A percentile compares a stretch with the other conserved stretches of the same genome.
phyloP scores from a whole-genome alignment of 2,113 vertebrate genomes.

The Ameiurus melas region DNA sequence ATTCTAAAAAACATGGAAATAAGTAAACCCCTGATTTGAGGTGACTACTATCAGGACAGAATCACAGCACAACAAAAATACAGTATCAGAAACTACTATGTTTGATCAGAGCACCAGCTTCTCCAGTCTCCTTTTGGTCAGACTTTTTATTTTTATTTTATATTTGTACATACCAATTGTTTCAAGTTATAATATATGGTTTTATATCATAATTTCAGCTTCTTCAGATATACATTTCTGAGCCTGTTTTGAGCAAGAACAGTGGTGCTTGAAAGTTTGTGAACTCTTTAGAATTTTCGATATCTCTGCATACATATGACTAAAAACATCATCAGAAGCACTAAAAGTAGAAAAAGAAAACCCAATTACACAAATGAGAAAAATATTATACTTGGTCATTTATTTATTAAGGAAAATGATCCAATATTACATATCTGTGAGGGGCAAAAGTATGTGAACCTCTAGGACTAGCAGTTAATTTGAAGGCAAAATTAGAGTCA shows the following conservation, averaged over 20 bases:
- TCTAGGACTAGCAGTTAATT: too few relatives aligned
- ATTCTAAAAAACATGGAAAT: slow-evolving; percentile 53
- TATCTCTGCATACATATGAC: too few relatives aligned
- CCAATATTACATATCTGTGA: too few relatives aligned
- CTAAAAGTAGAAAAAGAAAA: too few relatives aligned
- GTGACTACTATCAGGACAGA: slow-evolving; percentile 7
- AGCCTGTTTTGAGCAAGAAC: neutral
- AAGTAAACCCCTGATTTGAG: neutral
- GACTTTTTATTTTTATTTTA: neutral
- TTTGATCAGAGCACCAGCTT: neutral
- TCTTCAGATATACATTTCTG: neutral
- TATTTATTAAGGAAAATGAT: too few relatives aligned
- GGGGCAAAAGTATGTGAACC: too few relatives aligned
- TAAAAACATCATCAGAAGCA: too few relatives aligned
- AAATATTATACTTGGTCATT: too few relatives aligned
- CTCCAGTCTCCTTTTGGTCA: neutral
- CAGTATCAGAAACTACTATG: neutral
- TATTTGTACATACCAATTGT: neutral
- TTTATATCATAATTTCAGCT: neutral
- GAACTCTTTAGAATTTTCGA: too few relatives aligned
- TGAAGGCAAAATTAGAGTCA: too few relatives aligned
- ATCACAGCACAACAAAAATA: neutral
- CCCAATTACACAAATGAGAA: too few relatives aligned
- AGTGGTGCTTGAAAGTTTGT: too few relatives aligned
- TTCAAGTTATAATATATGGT: neutral